Evolutionary conservation across 2,797 vertebrate species (phyloP), one percentile per base, ranked within the genome.

Genomic region (Aphelocoma californica): DNA sequence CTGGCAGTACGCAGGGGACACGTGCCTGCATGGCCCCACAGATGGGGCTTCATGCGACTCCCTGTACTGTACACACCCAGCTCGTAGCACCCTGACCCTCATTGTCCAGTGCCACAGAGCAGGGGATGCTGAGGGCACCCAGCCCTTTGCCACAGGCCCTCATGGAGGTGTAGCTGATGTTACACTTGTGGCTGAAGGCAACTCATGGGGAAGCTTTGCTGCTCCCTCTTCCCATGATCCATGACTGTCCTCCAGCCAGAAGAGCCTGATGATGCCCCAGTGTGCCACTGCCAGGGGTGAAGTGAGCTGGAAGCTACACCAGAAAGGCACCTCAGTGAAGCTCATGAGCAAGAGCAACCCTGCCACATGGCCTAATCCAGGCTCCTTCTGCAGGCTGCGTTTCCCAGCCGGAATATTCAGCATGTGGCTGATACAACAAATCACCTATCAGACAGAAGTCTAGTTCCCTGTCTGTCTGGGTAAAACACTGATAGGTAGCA

Each of bases 251-350:
- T 29, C 34, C 24, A 62, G 42, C 18, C 61, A 56, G 51, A 60
- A 56, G 8, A 57, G 31, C 36, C 51, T 0, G 0, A 13, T 1
- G 5, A n/a, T 7, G 3, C 12, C 36, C 34, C 3, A 1, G 12
- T 1, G 1, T 53, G 44, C 15, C 21, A 48, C 2, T 4, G 40
- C 51, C 47, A 10, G 20, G 15, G 25, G 6, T n/a, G 25, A 7
- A 10, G 15, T 14, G 53, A 50, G 11, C 26, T 1, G 10, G 16
- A n/a, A 58, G 36, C 36, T 48, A 7, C 38, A 7, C 19, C 1
- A 5, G 50, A 71, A 67, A 38, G n/a, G 50, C 50, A 34, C 4
- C 0, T 3, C 14, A 32, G 24, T 0, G 3, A 58, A 79, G 18
- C 2, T 19, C 3, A 1, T 2, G 3, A n/a, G 18, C 4, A 69